phyloP scores from a whole-genome alignment of 2,113 vertebrate species.

The Felis catus region F.catus_Fca126_mat1.0 CM031414.1:21646501-21647000 shows the following conservation, averaged over 20 bases:
- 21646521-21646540: background rate
- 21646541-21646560: background rate
- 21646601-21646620: conserved; percentile 18
- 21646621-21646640: background rate
- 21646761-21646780: background rate
- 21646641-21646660: background rate
- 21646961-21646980: background rate
- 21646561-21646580: background rate
- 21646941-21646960: background rate
- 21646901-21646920: conserved; percentile 8
- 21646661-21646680: background rate
- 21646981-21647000: background rate
- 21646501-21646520: conserved; percentile 9
- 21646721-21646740: too few relatives aligned
- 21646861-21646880: background rate
- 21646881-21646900: conserved; percentile 25
- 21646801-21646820: conserved; percentile 11
- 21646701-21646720: background rate
- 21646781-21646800: background rate
- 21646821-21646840: background rate
- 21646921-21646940: background rate
- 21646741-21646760: background rate
- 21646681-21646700: background rate
- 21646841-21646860: background rate
- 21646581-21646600: background rate